Base-by-base conservation (phyloP, 1,140 invertebrate genomes). In the Glossosoma conforme region DNA sequence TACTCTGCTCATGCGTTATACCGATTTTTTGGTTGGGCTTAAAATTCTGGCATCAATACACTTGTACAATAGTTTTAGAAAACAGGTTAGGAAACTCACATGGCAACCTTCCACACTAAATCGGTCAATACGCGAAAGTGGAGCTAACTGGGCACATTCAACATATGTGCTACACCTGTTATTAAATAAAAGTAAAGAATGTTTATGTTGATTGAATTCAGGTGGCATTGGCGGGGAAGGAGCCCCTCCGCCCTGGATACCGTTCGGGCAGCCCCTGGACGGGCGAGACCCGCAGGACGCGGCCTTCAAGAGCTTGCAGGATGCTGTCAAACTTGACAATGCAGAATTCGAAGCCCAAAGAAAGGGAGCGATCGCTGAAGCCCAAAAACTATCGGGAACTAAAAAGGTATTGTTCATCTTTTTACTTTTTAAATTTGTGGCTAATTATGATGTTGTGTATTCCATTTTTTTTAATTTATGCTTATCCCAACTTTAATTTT, bases 221-320 rank as follows among this genome's bases (percentile, higher is more conserved):
- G 77, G 76, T 28, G 68, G 74, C 5, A 68, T 73, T 10, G 70
- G 81, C 1, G 79, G 75, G 28, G 82, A 88, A 61, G 84, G 85
- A 53, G 83, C 86, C 1, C 87, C 87, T n/a, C 89, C 89, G 30
- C 85, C 85, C 33, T 95, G 91, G 89, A 89, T 93, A 54, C 85
- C 90, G 32, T 94, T 96, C 77, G 91, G 91, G 1, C 83, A 88
- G 61, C 84, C 84, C 63, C 63, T 84, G 28, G 79, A 79, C 60
- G 70, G 79, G 10, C 64, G 69, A 18, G 68, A 79, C 25, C 52
- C 61, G n/a, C 71, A 81, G 54, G 80, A 86, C 53, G 76, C 77
- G 54, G 78, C 82, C 58, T 89, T 89, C 33, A 89, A 88, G 65
- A 84, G 85, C 52, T 63, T 85, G 13, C 77, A 82, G 42, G 78